phyloP scores from a whole-genome alignment of 2,888 invertebrate genomes.

The Epirrhoe tristata region DNA sequence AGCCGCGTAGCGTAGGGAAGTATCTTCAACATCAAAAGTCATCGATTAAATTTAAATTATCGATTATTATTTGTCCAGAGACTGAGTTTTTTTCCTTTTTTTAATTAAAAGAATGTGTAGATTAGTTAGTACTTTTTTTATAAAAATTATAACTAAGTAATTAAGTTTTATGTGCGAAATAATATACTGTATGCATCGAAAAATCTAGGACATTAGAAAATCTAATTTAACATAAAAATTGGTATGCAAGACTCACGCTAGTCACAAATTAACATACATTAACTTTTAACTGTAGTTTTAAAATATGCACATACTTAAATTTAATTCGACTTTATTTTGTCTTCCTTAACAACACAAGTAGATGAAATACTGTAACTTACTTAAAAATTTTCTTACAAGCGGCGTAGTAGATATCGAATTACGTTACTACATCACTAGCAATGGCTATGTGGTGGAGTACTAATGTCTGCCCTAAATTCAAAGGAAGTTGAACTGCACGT shows the following conservation, averaged over 20 bases:
- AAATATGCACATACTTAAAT: slow-evolving; percentile 9
- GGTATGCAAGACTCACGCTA: not conserved
- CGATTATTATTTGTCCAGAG: slow-evolving; percentile 15
- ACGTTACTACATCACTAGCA: slow-evolving; percentile 13
- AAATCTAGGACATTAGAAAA: not conserved
- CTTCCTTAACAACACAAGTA: not conserved
- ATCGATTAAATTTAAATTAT: too few species aligned
- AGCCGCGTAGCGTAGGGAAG: slow-evolving; percentile 46
- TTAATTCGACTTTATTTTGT: slow-evolving; percentile 9
- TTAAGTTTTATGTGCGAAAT: too few species aligned
- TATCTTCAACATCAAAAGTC: not conserved
- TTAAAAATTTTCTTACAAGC: not conserved
- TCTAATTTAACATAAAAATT: not conserved
- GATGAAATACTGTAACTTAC: slow-evolving; percentile 8
- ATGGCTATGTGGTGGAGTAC: slow-evolving; percentile 9
- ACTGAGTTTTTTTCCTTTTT: too few species aligned
- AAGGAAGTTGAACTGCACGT: slow-evolving; percentile 31
- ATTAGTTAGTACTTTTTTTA: too few species aligned
- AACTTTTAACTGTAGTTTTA: slow-evolving; percentile 4
- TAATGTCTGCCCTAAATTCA: slow-evolving; percentile 13
- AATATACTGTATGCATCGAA: not conserved
- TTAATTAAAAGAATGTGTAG: too few species aligned
- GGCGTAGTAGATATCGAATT: slow-evolving; percentile 3
- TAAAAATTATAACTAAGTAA: too few species aligned
- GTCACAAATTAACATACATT: slow-evolving; percentile 12